phyloP scores from a whole-genome alignment of 2,888 invertebrate genomes.

The Seira sanloemensis region DNA sequence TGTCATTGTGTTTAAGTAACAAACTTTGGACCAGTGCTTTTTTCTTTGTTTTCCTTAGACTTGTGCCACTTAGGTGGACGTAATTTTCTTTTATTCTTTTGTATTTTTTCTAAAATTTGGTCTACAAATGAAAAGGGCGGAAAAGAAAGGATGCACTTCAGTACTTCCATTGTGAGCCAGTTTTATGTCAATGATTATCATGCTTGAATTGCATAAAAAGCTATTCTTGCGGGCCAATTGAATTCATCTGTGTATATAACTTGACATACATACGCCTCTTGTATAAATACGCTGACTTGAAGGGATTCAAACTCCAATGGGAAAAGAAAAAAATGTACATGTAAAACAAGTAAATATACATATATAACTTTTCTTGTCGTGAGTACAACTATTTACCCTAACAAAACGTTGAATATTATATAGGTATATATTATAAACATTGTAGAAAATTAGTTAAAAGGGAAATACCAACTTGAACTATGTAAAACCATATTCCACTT shows the following conservation, averaged over 20 bases:
- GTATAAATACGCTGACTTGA: too few relatives aligned
- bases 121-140: not conserved
- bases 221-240: not conserved
- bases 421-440: too few relatives aligned
- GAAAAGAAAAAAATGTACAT: too few relatives aligned
- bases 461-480: too few relatives aligned
- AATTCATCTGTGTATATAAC: too few relatives aligned
- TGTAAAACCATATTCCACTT: too few relatives aligned
- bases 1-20: not conserved
- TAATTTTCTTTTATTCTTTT: not conserved
- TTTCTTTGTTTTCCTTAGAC: not conserved
- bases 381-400: too few relatives aligned
- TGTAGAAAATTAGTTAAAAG: too few relatives aligned
- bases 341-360: not conserved
- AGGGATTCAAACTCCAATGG: too few relatives aligned
- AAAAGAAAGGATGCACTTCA: not conserved
- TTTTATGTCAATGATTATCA: not conserved
- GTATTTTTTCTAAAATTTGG: not conserved
- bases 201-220: not conserved
- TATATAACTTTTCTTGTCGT: not conserved
- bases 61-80: not conserved
- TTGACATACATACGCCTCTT: too few relatives aligned
- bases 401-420: too few relatives aligned
- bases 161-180: not conserved
- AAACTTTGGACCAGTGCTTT: not conserved